phyloP scores from a whole-genome alignment of 1,140 invertebrate genomes.

The Hesperophylax magnus region DNA sequence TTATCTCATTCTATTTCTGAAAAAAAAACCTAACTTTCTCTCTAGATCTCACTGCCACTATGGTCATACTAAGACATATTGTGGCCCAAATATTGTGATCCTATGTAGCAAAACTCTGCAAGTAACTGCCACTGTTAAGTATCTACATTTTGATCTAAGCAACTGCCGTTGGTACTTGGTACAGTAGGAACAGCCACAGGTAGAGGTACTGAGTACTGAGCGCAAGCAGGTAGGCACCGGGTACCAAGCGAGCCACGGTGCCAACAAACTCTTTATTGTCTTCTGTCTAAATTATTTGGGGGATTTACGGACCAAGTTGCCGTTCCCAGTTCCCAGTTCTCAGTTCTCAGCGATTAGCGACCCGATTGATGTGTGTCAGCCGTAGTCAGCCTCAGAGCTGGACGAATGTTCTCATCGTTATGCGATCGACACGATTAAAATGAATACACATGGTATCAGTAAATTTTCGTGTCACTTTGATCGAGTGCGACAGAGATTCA shows the following conservation, averaged over 20 bases:
- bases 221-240: background rate
- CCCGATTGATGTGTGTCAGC: conserved; percentile 46
- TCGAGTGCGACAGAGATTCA: conserved; percentile 14
- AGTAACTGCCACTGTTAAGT: conserved; percentile 4
- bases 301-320: conserved; percentile 19
- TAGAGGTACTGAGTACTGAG: no score
- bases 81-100: background rate
- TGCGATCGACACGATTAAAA: conserved; percentile 40
- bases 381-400: background rate
- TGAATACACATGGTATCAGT: conserved; percentile 43
- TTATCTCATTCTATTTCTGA: no score
- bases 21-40: no score
- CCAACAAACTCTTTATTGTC: conserved; percentile 54
- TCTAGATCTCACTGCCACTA: no score
- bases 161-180: no score
- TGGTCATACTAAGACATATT: no score
- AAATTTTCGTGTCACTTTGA: conserved; percentile 45
- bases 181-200: background rate
- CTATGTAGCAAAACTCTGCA: background rate
- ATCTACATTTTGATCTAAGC: conserved; percentile 24
- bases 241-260: conserved; percentile 7
- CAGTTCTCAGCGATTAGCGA: conserved; percentile 41
- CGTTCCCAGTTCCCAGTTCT: background rate
- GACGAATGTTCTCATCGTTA: conserved; percentile 30
- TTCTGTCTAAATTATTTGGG: conserved; percentile 54